Evolutionary conservation across 2,113 vertebrate genomes (phyloP).

Genomic region (Coptodon bakossiorum): DNA sequence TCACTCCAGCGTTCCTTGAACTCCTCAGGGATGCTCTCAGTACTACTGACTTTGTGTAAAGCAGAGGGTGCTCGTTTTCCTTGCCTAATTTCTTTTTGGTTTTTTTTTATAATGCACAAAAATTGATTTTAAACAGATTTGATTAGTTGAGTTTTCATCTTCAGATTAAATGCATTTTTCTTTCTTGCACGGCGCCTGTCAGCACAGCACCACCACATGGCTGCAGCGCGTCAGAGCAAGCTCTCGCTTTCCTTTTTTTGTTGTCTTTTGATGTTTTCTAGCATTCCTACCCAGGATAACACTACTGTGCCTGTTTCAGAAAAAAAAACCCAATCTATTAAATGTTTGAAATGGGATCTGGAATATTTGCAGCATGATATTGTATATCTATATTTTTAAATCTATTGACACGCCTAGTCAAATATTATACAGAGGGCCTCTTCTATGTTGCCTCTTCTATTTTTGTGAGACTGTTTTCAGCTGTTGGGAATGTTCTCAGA

Average conservation of each 20-base stretch:
- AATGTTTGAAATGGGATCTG: conserved; percentile 71
- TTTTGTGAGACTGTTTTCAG: conserved; percentile 17
- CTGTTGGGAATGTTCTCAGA: conserved; percentile 2
- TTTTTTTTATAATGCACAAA: conserved; percentile 62
- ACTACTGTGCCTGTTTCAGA: conserved; percentile 83
- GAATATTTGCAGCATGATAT: conserved; percentile 58
- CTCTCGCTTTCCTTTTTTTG: conserved; percentile 13
- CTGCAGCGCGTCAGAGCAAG: conserved; percentile 48
- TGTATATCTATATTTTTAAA: conserved; percentile 68
- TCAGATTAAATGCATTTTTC: conserved; percentile 51
- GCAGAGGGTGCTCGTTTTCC: conserved; percentile 59
- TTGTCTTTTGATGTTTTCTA: conserved; percentile 67
- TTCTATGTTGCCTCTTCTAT: conserved; percentile 28
- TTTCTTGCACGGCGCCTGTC: neutral
- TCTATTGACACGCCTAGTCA: conserved; percentile 51
- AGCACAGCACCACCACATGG: conserved; percentile 6
- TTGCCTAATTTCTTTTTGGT: conserved; percentile 62
- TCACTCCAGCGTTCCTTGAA: neutral
- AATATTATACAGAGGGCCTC: conserved; percentile 31
- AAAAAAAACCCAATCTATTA: conserved; percentile 51
- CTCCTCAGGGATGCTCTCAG: conserved; percentile 73
- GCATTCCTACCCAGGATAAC: conserved; percentile 78
- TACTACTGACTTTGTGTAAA: conserved; percentile 98
- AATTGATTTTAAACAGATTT: conserved; percentile 46
- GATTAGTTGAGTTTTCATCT: conserved; percentile 73